Conservation (phyloP, 2,888 invertebrate genomes). For the Brachyopa scutellaris region DNA sequence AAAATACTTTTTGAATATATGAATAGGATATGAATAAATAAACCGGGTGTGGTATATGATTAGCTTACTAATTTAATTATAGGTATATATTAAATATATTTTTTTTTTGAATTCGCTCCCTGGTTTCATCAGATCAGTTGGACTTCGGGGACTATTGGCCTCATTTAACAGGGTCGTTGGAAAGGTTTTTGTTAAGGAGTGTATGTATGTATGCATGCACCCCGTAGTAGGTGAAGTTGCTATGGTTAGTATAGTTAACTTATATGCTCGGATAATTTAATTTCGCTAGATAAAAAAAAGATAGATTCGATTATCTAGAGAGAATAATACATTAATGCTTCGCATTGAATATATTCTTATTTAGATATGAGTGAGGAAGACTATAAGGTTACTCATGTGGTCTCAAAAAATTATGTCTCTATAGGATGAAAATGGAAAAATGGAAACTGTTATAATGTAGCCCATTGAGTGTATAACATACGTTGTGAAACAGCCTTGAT, state of each 20-base stretch:
- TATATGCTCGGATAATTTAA: slow-evolving; percentile 46
- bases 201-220: too few relatives aligned
- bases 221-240: too few relatives aligned
- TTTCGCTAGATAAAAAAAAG: slow-evolving; percentile 11
- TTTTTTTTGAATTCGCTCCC: slow-evolving; percentile 11
- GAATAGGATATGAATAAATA: slow-evolving; percentile 80
- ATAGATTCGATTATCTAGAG: slow-evolving; percentile 24
- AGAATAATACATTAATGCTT: slow-evolving; percentile 67
- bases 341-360: slow-evolving; percentile 31
- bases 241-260: too few relatives aligned
- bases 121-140: not conserved
- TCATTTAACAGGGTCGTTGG: slow-evolving; percentile 16
- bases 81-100: too few relatives aligned
- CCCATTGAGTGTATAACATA: too few relatives aligned
- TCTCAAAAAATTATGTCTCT: not conserved
- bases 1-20: slow-evolving; percentile 80
- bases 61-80: slow-evolving; percentile 73
- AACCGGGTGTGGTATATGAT: slow-evolving; percentile 77
- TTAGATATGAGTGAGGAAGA: slow-evolving; percentile 20
- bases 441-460: too few relatives aligned
- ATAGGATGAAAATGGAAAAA: not conserved
- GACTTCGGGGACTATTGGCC: not conserved
- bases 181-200: too few relatives aligned
- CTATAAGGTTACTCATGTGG: not conserved
- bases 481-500: too few relatives aligned